Base-by-base conservation (phyloP, 2,888 invertebrate genomes). In the Acrocera orbiculus region DNA sequence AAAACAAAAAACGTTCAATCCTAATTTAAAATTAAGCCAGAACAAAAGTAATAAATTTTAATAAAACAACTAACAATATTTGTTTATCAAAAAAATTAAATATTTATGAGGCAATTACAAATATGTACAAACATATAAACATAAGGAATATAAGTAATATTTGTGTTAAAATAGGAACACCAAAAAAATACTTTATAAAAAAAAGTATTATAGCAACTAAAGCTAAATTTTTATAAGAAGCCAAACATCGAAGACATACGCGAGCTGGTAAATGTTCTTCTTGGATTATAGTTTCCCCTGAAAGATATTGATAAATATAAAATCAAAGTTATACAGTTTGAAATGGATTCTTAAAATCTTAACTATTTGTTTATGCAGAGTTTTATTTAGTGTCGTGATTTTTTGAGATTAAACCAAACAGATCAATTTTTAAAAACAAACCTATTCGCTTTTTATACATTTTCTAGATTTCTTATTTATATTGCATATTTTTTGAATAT, bases 231-330 rank as follows among this genome's bases (percentile, higher is more conserved):
- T 48, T 47, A 35, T 52, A 49, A 4, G 56, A 56, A 3, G 47
- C 61, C 31, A 61, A 40, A 1, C 46, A 40, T 6, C 60, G 48
- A n/a, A 61, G 44, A 40, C 50, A 51, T 29, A 61, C 24, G 27
- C 61, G 48, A 3, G 60, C 50, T 10, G 54, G 54, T 13, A 61
- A 37, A 10, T 46, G 41, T 16, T 53, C 46, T 37, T 59, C 53
- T 24, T 41, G 44, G 5, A 58, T 40, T 24, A 51, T 48, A 20
- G 42, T 50, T 10, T 51, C 45, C 30, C 59, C 51, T 52, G 37
- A 5, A 33, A 38, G 37, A 37, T 7, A 7, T 13, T 16, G 7
- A 15, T 11, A 24, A 20, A 16, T 17, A 17, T 17, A 20, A 22
- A 22, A 23, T n/a, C 10, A 22, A 22, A 22, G 7, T 19, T 19